Conservation (phyloP, 2,888 invertebrate species). For the Heliconius erato region DNA sequence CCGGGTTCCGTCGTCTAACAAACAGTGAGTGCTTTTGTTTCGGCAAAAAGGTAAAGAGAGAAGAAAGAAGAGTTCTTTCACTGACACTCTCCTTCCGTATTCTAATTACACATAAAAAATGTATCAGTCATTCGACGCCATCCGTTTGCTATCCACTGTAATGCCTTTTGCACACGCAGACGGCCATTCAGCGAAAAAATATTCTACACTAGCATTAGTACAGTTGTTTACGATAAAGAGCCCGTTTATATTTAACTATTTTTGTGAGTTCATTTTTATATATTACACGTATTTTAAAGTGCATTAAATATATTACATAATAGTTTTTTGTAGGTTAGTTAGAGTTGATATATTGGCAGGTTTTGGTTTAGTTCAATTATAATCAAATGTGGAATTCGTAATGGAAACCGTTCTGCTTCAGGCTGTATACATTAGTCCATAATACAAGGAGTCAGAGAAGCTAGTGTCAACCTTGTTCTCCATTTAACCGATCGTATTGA, state of each 20-base stretch:
- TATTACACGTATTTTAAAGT: too few relatives aligned
- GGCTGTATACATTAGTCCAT: too few relatives aligned
- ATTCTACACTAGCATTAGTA: slow-evolving; percentile 12
- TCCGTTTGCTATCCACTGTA: slow-evolving; percentile 33
- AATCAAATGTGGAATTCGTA: too few relatives aligned
- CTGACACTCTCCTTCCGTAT: background rate
- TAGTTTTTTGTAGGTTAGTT: too few relatives aligned
- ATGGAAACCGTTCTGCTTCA: too few relatives aligned
- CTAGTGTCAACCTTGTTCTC: too few relatives aligned
- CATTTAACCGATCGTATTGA: too few relatives aligned
- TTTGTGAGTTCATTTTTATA: background rate
- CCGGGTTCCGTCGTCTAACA: too few relatives aligned
- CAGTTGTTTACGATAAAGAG: slow-evolving; percentile 12
- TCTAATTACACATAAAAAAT: background rate
- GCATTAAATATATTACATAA: too few relatives aligned
- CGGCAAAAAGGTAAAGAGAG: background rate
- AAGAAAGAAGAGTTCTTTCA: background rate
- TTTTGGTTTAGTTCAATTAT: too few relatives aligned
- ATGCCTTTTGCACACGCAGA: slow-evolving; percentile 43
- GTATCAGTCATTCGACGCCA: slow-evolving; percentile 21
- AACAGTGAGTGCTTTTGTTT: background rate
- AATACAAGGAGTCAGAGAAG: too few relatives aligned
- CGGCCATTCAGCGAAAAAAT: slow-evolving; percentile 46
- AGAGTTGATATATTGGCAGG: too few relatives aligned
- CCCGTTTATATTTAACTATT: slow-evolving; percentile 22